A percentile compares a stretch with the other conserved stretches of the same genome.
Conservation (phyloP, 2,888 invertebrate genomes). For the Scotopteryx bipunctaria region DNA sequence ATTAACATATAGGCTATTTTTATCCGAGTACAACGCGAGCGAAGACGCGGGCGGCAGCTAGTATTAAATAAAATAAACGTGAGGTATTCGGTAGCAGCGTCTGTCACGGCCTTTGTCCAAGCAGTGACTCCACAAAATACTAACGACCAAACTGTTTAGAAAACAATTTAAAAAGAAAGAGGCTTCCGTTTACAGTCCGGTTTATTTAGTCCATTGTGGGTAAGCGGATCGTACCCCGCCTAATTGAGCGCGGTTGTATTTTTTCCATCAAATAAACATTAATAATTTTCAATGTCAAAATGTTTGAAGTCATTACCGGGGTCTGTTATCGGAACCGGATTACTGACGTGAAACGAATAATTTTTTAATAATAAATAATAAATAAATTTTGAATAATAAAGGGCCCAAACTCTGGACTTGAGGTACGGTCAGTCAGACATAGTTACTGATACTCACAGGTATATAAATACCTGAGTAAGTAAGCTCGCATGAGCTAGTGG, state of each 20-base stretch:
- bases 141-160: slow-evolving; percentile 75
- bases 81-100: slow-evolving; percentile 43
- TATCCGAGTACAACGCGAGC: too few species aligned
- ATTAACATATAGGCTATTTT: too few species aligned
- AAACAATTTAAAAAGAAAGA: slow-evolving; percentile 79
- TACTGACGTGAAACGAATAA: slow-evolving; percentile 45
- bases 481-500: too few species aligned
- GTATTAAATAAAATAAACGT: slow-evolving; percentile 36
- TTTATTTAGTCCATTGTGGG: slow-evolving; percentile 73
- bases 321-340: slow-evolving; percentile 48
- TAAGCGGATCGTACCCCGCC: slow-evolving; percentile 68
- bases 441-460: too few species aligned
- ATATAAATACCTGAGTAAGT: too few species aligned
- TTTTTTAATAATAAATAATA: slow-evolving; percentile 9
- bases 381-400: slow-evolving; percentile 11
- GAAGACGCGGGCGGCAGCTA: too few species aligned
- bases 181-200: slow-evolving; percentile 72
- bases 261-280: slow-evolving; percentile 72
- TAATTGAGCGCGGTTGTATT: slow-evolving; percentile 54
- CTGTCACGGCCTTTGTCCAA: slow-evolving; percentile 53
- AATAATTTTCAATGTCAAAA: slow-evolving; percentile 52
- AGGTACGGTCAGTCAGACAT: not conserved
- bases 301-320: slow-evolving; percentile 53
- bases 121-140: slow-evolving; percentile 54
- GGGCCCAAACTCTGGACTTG: too few species aligned